These are phyloP conservation scores for Spialia ferax DNA, from an alignment of 2,888 invertebrate genomes.

Conservation along the genomic window DNA sequence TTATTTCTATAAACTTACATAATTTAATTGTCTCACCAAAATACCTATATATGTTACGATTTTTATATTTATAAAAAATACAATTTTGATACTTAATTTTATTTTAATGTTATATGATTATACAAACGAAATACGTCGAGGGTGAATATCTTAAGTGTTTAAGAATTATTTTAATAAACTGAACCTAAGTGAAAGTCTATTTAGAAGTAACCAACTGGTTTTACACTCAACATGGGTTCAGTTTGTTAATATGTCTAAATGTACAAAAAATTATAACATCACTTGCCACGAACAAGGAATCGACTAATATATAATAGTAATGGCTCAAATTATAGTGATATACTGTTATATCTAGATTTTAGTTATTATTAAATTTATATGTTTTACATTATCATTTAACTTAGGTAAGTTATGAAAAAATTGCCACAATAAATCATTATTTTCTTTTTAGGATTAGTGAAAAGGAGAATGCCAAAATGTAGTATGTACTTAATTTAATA, in stretches of 20 bases:
- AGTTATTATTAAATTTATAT: constrained; percentile 20
- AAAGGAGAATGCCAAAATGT: too few relatives aligned
- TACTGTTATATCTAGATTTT: constrained; percentile 28
- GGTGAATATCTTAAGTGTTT: constrained; percentile 1
- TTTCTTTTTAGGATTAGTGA: background rate
- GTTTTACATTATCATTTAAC: background rate
- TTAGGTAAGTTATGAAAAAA: background rate
- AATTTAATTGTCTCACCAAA: background rate
- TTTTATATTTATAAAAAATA: background rate
- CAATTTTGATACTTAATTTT: background rate
- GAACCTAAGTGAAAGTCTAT: too few relatives aligned
- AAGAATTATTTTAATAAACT: too few relatives aligned
- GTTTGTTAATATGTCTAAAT: constrained; percentile 6
- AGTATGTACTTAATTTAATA: too few relatives aligned
- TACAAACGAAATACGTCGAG: constrained; percentile 20
- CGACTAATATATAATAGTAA: constrained; percentile 26
- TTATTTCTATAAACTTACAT: constrained; percentile 1
- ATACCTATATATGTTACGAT: background rate
- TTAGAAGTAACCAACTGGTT: too few relatives aligned
- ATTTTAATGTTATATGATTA: background rate
- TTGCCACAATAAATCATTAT: constrained; percentile 16
- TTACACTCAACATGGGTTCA: too few relatives aligned
- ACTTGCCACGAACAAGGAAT: constrained; percentile 45
- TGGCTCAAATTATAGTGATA: constrained; percentile 39
- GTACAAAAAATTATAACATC: constrained; percentile 41